Conservation (phyloP, 2,888 invertebrate species). For the Phoronis australis region DNA sequence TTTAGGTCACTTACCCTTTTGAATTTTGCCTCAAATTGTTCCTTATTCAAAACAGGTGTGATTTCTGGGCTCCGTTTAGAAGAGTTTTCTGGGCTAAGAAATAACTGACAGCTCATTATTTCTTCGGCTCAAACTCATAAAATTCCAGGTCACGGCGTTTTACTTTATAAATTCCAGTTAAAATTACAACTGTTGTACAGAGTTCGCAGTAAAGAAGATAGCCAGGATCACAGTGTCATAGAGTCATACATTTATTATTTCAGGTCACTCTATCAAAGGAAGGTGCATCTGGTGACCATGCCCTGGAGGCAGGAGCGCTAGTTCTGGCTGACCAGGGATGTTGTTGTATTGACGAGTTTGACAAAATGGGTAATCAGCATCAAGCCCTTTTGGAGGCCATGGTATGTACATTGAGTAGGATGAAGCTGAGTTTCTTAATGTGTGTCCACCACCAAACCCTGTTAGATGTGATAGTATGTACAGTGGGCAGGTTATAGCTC, state of each 20-base stretch:
- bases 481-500: too few relatives aligned
- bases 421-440: too few relatives aligned
- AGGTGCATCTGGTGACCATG: slow-evolving; percentile 63
- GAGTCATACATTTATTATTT: background rate
- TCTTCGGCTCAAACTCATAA: background rate
- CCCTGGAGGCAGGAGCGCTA: slow-evolving; percentile 70
- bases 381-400: slow-evolving; percentile 84
- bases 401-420: slow-evolving; percentile 48
- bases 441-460: too few relatives aligned
- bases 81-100: too few relatives aligned
- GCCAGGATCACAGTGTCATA: too few relatives aligned
- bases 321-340: slow-evolving; percentile 81
- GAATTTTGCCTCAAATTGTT: too few relatives aligned
- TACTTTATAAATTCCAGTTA: background rate
- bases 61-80: too few relatives aligned
- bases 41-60: too few relatives aligned
- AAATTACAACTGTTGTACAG: background rate
- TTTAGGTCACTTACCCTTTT: too few relatives aligned
- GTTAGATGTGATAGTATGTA: too few relatives aligned
- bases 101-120: background rate
- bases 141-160: background rate
- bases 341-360: slow-evolving; percentile 93
- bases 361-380: slow-evolving; percentile 79
- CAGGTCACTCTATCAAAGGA: slow-evolving; percentile 70
- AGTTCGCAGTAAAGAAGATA: too few relatives aligned